Evolutionary conservation across 2,113 vertebrate genomes (phyloP).

Genomic region (Ailuropoda melanoleuca): DNA sequence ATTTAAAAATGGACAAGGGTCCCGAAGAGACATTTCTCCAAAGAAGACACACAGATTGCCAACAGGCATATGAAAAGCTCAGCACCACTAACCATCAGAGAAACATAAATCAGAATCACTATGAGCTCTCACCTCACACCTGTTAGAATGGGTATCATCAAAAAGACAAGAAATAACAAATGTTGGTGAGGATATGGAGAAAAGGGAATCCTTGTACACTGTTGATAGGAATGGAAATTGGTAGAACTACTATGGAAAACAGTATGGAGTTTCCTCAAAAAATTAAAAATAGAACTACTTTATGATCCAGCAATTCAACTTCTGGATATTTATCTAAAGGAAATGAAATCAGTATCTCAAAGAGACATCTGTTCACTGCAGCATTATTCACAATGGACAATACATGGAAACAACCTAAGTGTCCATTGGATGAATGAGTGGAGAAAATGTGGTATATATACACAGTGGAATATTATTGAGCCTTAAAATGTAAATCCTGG

Average conservation of each 20-base stretch:
- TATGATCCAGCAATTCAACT: neutral
- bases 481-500: neutral
- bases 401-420: neutral
- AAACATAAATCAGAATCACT: neutral
- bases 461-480: neutral
- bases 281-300: neutral
- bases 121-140: neutral
- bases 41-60: neutral
- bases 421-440: neutral
- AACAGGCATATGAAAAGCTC: neutral
- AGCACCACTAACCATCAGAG: neutral
- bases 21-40: neutral
- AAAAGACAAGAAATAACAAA: neutral
- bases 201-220: neutral
- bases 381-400: neutral
- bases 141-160: no score
- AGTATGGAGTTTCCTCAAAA: neutral
- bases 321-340: no score
- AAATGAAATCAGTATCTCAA: no score
- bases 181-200: neutral
- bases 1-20: neutral
- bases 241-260: neutral
- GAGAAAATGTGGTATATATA: neutral
- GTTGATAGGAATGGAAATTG: neutral
- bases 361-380: neutral